Evolutionary conservation across 2,888 invertebrate genomes (phyloP), one percentile per base, ranked within the genome.

Genomic region (Mythimna loreyi): DNA sequence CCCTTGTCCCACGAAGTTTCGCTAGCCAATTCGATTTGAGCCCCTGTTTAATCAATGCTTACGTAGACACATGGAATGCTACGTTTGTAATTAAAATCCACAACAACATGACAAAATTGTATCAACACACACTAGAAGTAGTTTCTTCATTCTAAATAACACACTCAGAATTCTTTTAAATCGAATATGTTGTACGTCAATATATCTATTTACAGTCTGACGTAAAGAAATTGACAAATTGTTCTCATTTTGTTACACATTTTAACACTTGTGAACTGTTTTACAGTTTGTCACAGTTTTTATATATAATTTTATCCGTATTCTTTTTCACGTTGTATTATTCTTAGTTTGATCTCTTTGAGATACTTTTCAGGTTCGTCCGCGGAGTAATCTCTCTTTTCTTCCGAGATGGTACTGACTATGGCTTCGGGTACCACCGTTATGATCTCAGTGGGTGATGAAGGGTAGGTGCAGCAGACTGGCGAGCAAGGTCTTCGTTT

Each of bases 281-380:
- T 59, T 16, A 50, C 45, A 58, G 21, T n/a, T n/a, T n/a, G n/a
- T 23, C 43, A 36, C 21, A 28, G 28, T 33, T 8, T 25, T 70
- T 25, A 61, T 2, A 49, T 28, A 49, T 33, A 36, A 36, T 55
- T 74, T 73, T 83, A 86, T 21, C 77, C 78, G 30, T 82, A 86
- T 50, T 85, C 84, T 68, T 83, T 82, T 43, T 85, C 78, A 13
- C 75, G 72, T 58, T 80, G 75, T 63, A 70, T 73, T 9, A 81
- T 80, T 62, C 80, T 78, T 56, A 85, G 69, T 66, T 84, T 84
- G 33, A 91, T 82, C 76, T 92, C 91, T 77, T 86, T 85, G 67
- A 90, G 86, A 78, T 96, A 95, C 9, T 89, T 86, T 3, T 92
- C 91, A n/a, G 96, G 89, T 78, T 96, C 96, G 64, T 95, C 96